A percentile compares a stretch with the other conserved stretches of the same genome.
Evolutionary conservation across 1,140 invertebrate species (phyloP).

Genomic region (Drosophila aff.): DNA sequence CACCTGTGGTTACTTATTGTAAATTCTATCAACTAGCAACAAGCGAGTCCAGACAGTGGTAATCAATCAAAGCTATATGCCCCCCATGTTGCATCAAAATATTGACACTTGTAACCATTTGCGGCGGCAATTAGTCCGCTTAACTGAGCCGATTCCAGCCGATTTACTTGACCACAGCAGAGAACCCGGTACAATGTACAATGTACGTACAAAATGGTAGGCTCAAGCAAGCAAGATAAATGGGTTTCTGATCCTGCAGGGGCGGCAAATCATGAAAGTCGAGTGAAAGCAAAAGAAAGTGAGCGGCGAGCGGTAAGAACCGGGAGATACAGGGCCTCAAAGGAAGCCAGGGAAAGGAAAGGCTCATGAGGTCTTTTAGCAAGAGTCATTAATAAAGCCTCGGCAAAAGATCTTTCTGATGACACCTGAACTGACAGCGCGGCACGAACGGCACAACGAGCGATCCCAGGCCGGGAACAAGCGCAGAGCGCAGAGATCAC

Average conservation of each 20-base stretch:
- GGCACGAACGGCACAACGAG: constrained; percentile 40
- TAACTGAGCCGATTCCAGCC: constrained; percentile 49
- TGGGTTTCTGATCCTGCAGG: constrained; percentile 67
- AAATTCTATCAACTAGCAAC: constrained; percentile 7
- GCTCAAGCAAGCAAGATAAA: constrained; percentile 55
- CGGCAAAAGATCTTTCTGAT: constrained; percentile 74
- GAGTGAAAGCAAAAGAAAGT: constrained; percentile 73
- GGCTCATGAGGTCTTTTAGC: constrained; percentile 32
- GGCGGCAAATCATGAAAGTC: constrained; percentile 66
- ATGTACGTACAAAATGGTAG: constrained; percentile 21
- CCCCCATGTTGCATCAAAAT: constrained; percentile 61
- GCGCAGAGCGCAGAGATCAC: constrained; percentile 53
- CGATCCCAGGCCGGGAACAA: constrained; percentile 14
- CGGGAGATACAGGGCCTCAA: constrained; percentile 3
- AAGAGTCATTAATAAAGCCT: constrained; percentile 82
- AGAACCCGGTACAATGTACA: neutral
- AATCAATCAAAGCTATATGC: constrained; percentile 50
- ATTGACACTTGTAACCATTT: constrained; percentile 77
- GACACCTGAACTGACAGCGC: constrained; percentile 81
- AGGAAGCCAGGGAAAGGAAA: constrained; percentile 46
- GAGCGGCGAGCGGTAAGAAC: constrained; percentile 45
- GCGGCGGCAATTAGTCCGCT: constrained; percentile 74
- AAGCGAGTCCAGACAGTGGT: neutral
- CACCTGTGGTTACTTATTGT: neutral
- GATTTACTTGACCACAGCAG: constrained; percentile 65